phyloP scores from a whole-genome alignment of 1,140 invertebrate species.

The Cardiocondyla obscurior region DNA sequence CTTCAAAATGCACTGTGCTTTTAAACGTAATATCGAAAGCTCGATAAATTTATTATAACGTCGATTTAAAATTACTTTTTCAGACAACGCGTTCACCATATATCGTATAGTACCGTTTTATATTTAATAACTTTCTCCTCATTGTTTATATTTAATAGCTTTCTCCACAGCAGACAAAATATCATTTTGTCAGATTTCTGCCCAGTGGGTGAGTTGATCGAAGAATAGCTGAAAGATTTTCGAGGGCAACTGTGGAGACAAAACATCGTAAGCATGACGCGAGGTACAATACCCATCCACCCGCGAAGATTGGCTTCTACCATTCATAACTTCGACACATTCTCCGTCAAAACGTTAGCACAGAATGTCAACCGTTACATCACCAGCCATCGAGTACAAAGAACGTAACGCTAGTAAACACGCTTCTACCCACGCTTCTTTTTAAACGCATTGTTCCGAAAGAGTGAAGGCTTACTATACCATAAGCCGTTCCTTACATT shows the following conservation, averaged over 20 bases:
- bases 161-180: conserved; percentile 7
- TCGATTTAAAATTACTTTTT: background rate
- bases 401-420: conserved; percentile 37
- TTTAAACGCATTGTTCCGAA: conserved; percentile 39
- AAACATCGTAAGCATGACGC: conserved; percentile 35
- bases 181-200: conserved; percentile 26
- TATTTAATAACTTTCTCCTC: conserved; percentile 25
- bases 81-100: background rate
- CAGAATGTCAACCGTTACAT: conserved; percentile 46
- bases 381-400: conserved; percentile 40
- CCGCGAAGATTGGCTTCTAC: conserved; percentile 37
- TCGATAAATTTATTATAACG: background rate
- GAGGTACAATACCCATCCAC: conserved; percentile 23
- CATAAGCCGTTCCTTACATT: conserved; percentile 18
- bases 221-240: conserved; percentile 37
- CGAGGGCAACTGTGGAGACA: conserved; percentile 25
- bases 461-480: conserved; percentile 27
- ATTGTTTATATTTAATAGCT: conserved; percentile 22
- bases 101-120: too few species aligned
- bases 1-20: background rate
- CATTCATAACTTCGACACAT: conserved; percentile 53
- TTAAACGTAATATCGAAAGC: background rate
- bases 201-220: background rate
- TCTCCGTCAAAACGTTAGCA: conserved; percentile 47
- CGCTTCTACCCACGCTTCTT: conserved; percentile 15